phyloP scores from a whole-genome alignment of 2,888 invertebrate species.

The Dascillus cervinus region DNA sequence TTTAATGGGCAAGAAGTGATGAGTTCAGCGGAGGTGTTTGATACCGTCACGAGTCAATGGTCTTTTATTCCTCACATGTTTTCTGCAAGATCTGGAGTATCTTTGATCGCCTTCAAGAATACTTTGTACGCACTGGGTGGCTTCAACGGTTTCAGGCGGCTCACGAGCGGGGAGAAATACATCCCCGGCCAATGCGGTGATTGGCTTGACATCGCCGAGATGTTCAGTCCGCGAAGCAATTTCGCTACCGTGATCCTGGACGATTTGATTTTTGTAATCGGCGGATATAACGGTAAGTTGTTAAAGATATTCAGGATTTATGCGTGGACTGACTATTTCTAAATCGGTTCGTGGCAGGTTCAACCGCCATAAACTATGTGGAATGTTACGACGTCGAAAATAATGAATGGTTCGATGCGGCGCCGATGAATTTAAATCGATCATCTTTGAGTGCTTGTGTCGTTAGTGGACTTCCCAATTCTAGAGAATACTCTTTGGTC shows the following conservation, averaged over 20 bases:
- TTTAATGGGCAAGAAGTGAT: slow-evolving; percentile 74
- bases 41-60: slow-evolving; percentile 65
- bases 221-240: slow-evolving; percentile 73
- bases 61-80: slow-evolving; percentile 62
- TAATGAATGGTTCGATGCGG: slow-evolving; percentile 60
- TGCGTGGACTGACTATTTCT: slow-evolving; percentile 18
- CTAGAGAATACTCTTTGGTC: slow-evolving; percentile 55
- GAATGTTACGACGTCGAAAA: slow-evolving; percentile 62
- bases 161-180: slow-evolving; percentile 54
- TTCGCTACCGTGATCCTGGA: slow-evolving; percentile 72
- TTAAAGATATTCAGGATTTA: too few species aligned
- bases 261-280: slow-evolving; percentile 71
- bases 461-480: slow-evolving; percentile 61
- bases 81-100: slow-evolving; percentile 68
- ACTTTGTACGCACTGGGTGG: slow-evolving; percentile 73
- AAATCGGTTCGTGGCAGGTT: slow-evolving; percentile 45
- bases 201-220: slow-evolving; percentile 64
- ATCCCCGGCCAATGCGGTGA: slow-evolving; percentile 39
- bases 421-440: slow-evolving; percentile 74
- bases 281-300: slow-evolving; percentile 69
- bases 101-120: slow-evolving; percentile 58
- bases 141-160: slow-evolving; percentile 64
- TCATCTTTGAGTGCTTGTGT: slow-evolving; percentile 77
- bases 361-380: slow-evolving; percentile 64
- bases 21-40: slow-evolving; percentile 67